Percentiles rank a stretch among this genome's conserved stretches.
Evolutionary conservation across 53 echinoderm and acorn worm genomes (phyloP).

Genomic region (Astropecten irregularis): DNA sequence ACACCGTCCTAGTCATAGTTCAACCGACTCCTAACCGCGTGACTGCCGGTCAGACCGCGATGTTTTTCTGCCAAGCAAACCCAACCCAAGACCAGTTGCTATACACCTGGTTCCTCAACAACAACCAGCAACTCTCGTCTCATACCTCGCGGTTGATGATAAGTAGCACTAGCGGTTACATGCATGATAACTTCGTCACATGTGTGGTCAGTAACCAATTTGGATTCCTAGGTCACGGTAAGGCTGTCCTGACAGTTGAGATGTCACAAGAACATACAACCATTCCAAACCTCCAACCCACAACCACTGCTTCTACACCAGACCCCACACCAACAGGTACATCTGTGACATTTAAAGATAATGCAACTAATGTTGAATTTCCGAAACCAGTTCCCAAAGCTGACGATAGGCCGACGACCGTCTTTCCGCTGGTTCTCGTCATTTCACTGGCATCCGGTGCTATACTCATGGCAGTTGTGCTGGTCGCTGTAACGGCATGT

Average conservation of each 20-base stretch:
- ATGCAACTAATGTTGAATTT: neutral
- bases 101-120: constrained; percentile 23
- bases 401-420: neutral
- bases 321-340: neutral
- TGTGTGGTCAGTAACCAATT: constrained; percentile 52
- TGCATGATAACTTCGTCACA: constrained; percentile 20
- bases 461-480: constrained; percentile 12
- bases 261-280: neutral
- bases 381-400: neutral
- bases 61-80: neutral
- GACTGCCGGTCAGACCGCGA: constrained; percentile 16
- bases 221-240: constrained; percentile 46
- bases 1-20: neutral
- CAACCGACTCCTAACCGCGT: neutral
- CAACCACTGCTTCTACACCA: neutral
- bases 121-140: neutral
- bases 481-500: constrained; percentile 15
- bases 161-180: constrained; percentile 2
- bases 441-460: constrained; percentile 28
- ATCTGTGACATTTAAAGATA: no score
- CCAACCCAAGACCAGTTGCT: neutral
- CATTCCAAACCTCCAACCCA: neutral
- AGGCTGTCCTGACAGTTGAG: constrained; percentile 9
- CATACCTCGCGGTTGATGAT: neutral
- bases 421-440: constrained; percentile 21